Evolutionary conservation across 2,888 invertebrate genomes (phyloP).

Genomic region (Subacronicta megacephala): DNA sequence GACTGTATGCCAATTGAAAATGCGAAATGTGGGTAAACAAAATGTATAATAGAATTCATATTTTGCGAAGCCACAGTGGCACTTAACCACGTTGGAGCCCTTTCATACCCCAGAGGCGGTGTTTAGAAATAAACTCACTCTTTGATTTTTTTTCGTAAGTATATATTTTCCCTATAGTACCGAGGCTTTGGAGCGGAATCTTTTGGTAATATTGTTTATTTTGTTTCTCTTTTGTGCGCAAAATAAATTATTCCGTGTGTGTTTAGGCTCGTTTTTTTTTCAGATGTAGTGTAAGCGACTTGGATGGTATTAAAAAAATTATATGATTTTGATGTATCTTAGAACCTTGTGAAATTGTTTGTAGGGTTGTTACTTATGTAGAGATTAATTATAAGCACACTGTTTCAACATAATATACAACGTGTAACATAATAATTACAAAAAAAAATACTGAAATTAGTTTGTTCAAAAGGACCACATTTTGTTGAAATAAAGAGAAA

Average conservation of each 20-base stretch:
- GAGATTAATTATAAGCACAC: no score
- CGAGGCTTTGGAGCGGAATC: slow-evolving; percentile 46
- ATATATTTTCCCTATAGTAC: slow-evolving; percentile 50
- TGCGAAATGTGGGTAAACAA: slow-evolving; percentile 37
- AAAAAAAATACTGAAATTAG: no score
- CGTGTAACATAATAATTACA: no score
- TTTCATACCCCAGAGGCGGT: slow-evolving; percentile 59
- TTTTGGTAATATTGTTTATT: slow-evolving; percentile 58
- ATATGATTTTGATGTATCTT: neutral
- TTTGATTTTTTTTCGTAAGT: slow-evolving; percentile 72
- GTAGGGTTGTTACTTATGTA: no score
- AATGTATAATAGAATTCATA: slow-evolving; percentile 50
- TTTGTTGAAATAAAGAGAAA: no score
- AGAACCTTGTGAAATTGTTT: no score
- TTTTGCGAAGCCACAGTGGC: slow-evolving; percentile 56
- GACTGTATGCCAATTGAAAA: slow-evolving; percentile 38
- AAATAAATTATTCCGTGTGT: slow-evolving; percentile 50
- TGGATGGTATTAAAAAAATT: no score
- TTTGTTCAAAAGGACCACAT: no score
- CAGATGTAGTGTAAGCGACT: slow-evolving; percentile 1
- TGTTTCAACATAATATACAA: no score
- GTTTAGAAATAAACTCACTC: slow-evolving; percentile 65
- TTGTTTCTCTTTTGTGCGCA: slow-evolving; percentile 49
- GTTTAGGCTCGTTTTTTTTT: slow-evolving; percentile 36
- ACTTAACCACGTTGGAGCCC: slow-evolving; percentile 55